Conservation (phyloP, 2,888 invertebrate genomes). For the Heliconius cydno region DNA sequence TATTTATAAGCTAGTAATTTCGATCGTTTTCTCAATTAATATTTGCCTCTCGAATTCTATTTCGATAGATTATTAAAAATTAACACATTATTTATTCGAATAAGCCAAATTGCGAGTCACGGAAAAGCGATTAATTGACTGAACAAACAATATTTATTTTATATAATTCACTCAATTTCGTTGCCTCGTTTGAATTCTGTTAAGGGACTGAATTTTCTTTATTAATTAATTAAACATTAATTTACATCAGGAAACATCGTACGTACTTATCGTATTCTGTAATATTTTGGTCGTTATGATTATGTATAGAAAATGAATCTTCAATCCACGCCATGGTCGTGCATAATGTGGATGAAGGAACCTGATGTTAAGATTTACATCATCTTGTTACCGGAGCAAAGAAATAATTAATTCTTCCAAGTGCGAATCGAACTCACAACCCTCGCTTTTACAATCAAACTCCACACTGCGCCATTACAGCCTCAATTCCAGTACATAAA, state of each 20-base stretch:
- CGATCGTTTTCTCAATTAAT: slow-evolving; percentile 25
- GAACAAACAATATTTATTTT: slow-evolving; percentile 31
- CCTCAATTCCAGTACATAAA: neutral
- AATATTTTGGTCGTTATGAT: neutral
- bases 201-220: neutral
- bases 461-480: neutral
- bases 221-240: neutral
- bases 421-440: too few species aligned
- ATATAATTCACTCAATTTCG: slow-evolving; percentile 20
- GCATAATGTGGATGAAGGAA: too few species aligned
- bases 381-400: neutral
- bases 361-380: too few species aligned
- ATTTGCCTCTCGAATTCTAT: slow-evolving; percentile 36
- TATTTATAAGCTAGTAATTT: neutral
- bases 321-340: too few species aligned
- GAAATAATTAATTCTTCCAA: neutral
- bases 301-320: neutral
- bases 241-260: neutral
- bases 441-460: too few species aligned
- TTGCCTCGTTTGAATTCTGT: neutral
- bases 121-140: slow-evolving; percentile 20
- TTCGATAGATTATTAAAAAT: slow-evolving; percentile 43
- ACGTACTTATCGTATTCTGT: neutral
- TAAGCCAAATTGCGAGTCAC: slow-evolving; percentile 31
- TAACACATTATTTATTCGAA: slow-evolving; percentile 38